Evolutionary conservation across 2,113 vertebrate genomes (phyloP).

Genomic region (Austrofundulus limnaeus): DNA sequence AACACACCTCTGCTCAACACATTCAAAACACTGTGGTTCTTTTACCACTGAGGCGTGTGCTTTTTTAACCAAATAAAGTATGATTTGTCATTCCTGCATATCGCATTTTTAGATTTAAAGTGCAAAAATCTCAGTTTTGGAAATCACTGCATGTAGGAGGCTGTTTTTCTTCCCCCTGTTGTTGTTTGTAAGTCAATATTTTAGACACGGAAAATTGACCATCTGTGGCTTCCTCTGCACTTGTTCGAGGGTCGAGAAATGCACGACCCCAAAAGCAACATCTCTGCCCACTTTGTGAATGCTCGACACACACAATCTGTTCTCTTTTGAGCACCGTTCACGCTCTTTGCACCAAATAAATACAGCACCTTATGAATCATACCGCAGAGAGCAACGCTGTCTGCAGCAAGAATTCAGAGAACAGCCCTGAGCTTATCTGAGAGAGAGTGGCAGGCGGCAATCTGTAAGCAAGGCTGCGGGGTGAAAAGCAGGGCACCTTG

Average conservation of each 20-base stretch:
- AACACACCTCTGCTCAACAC: constrained; percentile 33
- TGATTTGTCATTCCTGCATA: constrained; percentile 14
- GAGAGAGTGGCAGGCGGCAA: constrained; percentile 69
- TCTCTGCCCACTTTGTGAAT: constrained; percentile 50
- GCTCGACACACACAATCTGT: constrained; percentile 66
- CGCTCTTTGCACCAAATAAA: constrained; percentile 74
- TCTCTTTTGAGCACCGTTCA: constrained; percentile 69
- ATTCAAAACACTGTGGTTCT: constrained; percentile 32
- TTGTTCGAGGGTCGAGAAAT: constrained; percentile 41
- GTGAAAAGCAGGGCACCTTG: constrained; percentile 44
- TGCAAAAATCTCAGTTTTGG: not conserved
- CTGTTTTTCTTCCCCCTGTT: constrained; percentile 1
- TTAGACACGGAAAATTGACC: constrained; percentile 13
- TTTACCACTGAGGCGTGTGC: constrained; percentile 8
- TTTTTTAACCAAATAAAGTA: constrained; percentile 11
- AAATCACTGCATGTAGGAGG: constrained; percentile 8
- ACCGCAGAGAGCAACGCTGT: constrained; percentile 49
- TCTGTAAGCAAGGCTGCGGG: constrained; percentile 65
- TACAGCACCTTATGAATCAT: constrained; percentile 73
- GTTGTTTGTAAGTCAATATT: constrained; percentile 17
- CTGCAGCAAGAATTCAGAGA: constrained; percentile 52
- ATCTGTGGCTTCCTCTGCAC: constrained; percentile 20
- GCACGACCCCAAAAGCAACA: constrained; percentile 47
- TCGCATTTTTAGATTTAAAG: not conserved
- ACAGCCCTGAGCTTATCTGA: constrained; percentile 51